A percentile compares a stretch with the other conserved stretches of the same genome.
Evolutionary conservation across 2,888 invertebrate genomes (phyloP).

Genomic region (Idaea aversata): DNA sequence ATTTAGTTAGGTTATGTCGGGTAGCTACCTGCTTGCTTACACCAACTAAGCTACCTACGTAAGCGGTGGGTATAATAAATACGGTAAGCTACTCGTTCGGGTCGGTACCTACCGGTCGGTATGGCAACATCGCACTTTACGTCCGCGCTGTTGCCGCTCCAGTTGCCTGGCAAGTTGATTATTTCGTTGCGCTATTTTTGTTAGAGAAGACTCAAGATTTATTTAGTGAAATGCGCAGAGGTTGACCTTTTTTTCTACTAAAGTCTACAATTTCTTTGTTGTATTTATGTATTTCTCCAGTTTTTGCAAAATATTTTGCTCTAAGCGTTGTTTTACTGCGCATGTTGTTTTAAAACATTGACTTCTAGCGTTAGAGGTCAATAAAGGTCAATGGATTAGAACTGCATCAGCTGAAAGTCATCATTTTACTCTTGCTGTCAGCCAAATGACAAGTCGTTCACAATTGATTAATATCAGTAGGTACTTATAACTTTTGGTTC

Average conservation of each 20-base stretch:
- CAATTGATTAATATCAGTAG: too few species aligned
- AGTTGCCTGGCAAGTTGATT: conserved; percentile 15
- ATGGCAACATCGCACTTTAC: conserved; percentile 17
- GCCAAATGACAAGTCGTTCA: too few species aligned
- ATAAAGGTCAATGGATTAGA: too few species aligned
- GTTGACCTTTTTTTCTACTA: background rate
- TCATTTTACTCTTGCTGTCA: too few species aligned
- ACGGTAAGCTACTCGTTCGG: background rate
- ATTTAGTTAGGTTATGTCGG: background rate
- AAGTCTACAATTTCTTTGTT: background rate
- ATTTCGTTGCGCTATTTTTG: background rate
- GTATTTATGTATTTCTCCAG: background rate
- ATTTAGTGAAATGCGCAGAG: background rate
- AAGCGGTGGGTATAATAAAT: background rate
- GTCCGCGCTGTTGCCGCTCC: conserved; percentile 3
- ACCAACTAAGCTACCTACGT: background rate
- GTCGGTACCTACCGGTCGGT: background rate
- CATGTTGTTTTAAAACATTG: too few species aligned
- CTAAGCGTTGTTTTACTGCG: too few species aligned
- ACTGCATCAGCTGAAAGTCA: too few species aligned
- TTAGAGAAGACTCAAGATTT: background rate
- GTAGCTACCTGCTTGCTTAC: background rate
- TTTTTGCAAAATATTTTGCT: too few species aligned
- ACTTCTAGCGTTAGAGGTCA: too few species aligned
- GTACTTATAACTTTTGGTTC: too few species aligned